A percentile compares a stretch with the other conserved stretches of the same genome.
These are phyloP conservation scores for Lasiommata megera DNA, from an alignment of 2,888 invertebrate species.

Conservation along the genomic window DNA sequence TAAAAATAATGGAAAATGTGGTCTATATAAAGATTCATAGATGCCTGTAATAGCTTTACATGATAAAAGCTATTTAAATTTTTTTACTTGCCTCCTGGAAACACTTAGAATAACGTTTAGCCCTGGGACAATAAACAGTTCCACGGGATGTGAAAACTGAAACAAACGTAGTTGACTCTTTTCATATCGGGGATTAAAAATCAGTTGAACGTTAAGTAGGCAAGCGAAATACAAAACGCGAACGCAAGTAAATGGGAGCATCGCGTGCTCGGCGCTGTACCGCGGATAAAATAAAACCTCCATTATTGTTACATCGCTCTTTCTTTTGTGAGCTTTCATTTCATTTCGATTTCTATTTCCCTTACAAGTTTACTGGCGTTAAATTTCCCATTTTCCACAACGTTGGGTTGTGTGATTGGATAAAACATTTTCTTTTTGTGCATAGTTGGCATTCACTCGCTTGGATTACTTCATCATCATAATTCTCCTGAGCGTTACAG, in stretches of 20 bases:
- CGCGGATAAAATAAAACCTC: background rate
- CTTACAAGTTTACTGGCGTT: constrained; percentile 2
- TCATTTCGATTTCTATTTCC: constrained; percentile 13
- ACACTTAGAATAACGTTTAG: no score
- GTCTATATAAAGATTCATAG: no score
- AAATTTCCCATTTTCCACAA: constrained; percentile 16
- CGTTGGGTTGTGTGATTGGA: background rate
- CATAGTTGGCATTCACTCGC: background rate
- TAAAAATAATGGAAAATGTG: no score
- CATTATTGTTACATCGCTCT: background rate
- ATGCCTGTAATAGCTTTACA: no score
- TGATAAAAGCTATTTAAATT: no score
- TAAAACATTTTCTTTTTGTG: background rate
- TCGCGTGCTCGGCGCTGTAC: constrained; percentile 2
- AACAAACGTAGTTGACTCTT: no score
- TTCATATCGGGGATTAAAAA: no score
- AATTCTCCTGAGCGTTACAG: no score
- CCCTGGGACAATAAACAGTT: no score
- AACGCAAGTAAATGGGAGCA: constrained; percentile 2
- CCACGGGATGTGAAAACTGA: no score
- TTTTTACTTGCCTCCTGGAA: no score
- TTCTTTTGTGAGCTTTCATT: constrained; percentile 10
- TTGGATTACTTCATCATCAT: no score
- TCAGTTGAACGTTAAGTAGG: background rate
- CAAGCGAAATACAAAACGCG: background rate